phyloP scores from a whole-genome alignment of 2,888 invertebrate species.

The Orthonevra nobilis region DNA sequence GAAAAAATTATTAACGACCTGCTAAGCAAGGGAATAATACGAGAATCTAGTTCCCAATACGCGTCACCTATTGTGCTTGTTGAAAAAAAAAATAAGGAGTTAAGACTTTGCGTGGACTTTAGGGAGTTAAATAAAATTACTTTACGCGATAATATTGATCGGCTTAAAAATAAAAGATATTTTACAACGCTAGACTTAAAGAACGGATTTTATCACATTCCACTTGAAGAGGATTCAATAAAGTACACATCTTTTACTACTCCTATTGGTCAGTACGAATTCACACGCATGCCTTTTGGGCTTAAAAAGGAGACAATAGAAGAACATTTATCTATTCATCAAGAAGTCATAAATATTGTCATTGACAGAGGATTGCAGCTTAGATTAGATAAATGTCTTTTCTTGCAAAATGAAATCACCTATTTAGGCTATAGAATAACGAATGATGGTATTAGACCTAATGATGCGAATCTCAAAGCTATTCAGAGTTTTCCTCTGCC shows the following conservation, averaged over 20 bases:
- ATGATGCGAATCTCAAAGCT: constrained; percentile 31
- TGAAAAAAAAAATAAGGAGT: constrained; percentile 55
- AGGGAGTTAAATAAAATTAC: too few species aligned
- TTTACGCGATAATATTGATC: constrained; percentile 50
- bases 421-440: constrained; percentile 29
- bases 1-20: constrained; percentile 38
- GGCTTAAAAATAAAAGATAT: constrained; percentile 56
- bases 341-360: constrained; percentile 33
- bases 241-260: constrained; percentile 36
- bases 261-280: constrained; percentile 24
- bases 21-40: constrained; percentile 16
- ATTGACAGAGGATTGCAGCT: constrained; percentile 7
- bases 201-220: constrained; percentile 70
- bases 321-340: constrained; percentile 44
- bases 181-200: constrained; percentile 68
- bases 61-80: too few species aligned
- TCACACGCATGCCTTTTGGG: constrained; percentile 25
- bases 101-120: too few species aligned
- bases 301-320: constrained; percentile 40
- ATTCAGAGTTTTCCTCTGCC: constrained; percentile 61
- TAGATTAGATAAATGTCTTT: constrained; percentile 46
- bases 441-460: constrained; percentile 32
- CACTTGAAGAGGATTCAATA: constrained; percentile 29
- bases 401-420: constrained; percentile 25
- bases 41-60: constrained; percentile 43